These are phyloP conservation scores for Poecile atricapillus DNA, from an alignment of 2,113 vertebrate genomes.

Conservation along the genomic window DNA sequence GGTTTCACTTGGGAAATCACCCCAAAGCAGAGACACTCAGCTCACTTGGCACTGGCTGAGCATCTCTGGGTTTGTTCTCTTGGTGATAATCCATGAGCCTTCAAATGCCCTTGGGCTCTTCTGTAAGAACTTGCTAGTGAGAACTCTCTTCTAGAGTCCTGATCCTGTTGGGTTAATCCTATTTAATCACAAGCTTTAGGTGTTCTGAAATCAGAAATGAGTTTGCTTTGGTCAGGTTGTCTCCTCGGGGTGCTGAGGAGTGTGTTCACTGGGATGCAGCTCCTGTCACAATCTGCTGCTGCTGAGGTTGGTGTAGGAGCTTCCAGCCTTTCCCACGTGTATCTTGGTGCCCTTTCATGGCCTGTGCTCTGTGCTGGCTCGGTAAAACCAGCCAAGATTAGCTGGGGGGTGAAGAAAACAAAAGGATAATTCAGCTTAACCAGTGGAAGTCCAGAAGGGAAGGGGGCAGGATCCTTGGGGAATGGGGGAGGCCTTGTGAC, in stretches of 20 bases:
- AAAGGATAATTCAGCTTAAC: neutral
- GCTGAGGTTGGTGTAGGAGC: neutral
- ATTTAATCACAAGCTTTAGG: neutral
- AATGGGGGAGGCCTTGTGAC: neutral
- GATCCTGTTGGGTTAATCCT: neutral
- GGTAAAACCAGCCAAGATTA: neutral
- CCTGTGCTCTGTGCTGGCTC: neutral
- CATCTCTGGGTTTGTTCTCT: neutral
- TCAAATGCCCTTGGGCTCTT: neutral
- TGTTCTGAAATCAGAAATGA: neutral
- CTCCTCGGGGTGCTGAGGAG: neutral
- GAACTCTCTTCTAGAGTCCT: neutral
- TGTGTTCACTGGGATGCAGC: neutral
- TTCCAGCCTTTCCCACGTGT: neutral
- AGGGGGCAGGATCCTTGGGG: neutral
- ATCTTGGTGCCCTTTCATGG: neutral
- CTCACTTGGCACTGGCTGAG: neutral
- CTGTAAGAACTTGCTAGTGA: neutral
- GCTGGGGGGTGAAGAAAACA: neutral
- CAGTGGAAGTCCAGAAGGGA: neutral
- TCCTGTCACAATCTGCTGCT: neutral
- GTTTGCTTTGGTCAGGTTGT: neutral
- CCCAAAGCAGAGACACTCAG: rapidly evolving
- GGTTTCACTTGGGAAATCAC: neutral
- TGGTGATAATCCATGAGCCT: neutral